phyloP scores from a whole-genome alignment of 2,888 invertebrate species.

The Carcina quercana region DNA sequence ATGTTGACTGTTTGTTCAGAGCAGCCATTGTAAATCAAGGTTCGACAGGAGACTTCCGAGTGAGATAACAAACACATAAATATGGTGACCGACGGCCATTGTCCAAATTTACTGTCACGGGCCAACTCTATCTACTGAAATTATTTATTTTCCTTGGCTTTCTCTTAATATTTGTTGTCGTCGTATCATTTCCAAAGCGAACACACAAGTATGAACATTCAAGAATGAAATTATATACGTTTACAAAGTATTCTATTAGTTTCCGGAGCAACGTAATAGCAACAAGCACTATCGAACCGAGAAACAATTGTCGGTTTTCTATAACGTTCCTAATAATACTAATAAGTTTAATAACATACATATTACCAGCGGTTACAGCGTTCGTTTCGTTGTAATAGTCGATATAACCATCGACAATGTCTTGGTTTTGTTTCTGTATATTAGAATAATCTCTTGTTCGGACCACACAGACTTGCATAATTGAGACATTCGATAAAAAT shows the following conservation, averaged over 20 bases:
- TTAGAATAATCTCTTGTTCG: conserved; percentile 42
- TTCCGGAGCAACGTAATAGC: conserved; percentile 21
- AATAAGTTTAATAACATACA: conserved; percentile 58
- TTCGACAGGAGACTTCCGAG: conserved; percentile 52
- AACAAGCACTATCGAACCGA: conserved; percentile 29
- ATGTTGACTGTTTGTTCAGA: conserved; percentile 50
- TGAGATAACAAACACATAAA: conserved; percentile 67
- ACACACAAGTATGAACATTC: no score
- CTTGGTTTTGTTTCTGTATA: conserved; percentile 39
- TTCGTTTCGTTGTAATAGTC: conserved; percentile 54
- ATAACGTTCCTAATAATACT: conserved; percentile 53
- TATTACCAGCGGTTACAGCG: conserved; percentile 58
- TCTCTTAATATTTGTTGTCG: no score
- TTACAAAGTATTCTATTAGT: conserved; percentile 7
- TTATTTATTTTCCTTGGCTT: conserved; percentile 37
- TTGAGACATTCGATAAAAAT: conserved; percentile 59
- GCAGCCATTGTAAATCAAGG: conserved; percentile 53
- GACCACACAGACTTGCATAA: conserved; percentile 63
- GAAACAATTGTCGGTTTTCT: conserved; percentile 51
- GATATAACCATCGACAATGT: conserved; percentile 60
- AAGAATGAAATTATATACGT: no score
- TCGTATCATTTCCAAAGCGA: no score
- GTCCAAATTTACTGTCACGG: conserved; percentile 53
- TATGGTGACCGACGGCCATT: conserved; percentile 52
- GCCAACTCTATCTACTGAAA: conserved; percentile 34